phyloP scores from a whole-genome alignment of 1,140 invertebrate genomes.

The Asobara japonica region DNA sequence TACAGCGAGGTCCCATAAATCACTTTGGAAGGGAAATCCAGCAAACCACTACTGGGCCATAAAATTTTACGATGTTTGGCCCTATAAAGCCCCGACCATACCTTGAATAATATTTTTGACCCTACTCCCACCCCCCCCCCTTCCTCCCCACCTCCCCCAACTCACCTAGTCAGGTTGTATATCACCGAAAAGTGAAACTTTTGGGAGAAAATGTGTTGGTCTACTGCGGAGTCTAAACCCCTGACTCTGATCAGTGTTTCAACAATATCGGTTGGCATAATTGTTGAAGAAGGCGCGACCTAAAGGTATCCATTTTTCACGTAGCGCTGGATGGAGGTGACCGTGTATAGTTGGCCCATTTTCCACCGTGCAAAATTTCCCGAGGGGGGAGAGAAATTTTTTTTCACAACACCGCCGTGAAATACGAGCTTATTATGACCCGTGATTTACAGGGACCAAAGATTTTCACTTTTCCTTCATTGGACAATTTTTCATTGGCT shows the following conservation, averaged over 20 bases:
- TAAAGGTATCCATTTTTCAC: not conserved
- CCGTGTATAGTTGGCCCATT: not conserved
- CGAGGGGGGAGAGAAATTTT: conserved; percentile 22
- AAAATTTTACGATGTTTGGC: conserved; percentile 43
- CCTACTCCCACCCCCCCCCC: not conserved
- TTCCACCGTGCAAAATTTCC: not conserved
- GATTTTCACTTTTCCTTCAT: conserved; percentile 28
- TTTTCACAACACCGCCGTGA: conserved; percentile 33
- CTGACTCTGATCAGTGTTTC: conserved; percentile 33
- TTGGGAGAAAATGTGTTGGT: not conserved
- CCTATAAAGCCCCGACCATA: conserved; percentile 1
- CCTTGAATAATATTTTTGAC: conserved; percentile 15
- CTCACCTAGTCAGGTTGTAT: not conserved
- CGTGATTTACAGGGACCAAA: conserved; percentile 43
- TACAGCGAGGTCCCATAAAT: conserved; percentile 36
- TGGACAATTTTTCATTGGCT: not conserved
- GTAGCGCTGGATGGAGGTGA: not conserved
- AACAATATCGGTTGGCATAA: conserved; percentile 37
- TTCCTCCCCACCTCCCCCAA: not conserved
- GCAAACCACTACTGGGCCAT: conserved; percentile 42
- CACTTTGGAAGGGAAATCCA: conserved; percentile 41
- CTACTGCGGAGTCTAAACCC: conserved; percentile 17
- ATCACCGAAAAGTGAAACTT: conserved; percentile 12
- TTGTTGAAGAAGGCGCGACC: not conserved
- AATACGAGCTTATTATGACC: conserved; percentile 47